Base-by-base conservation (phyloP, 2,113 vertebrate species). In the Opisthocomus hoazin region DNA sequence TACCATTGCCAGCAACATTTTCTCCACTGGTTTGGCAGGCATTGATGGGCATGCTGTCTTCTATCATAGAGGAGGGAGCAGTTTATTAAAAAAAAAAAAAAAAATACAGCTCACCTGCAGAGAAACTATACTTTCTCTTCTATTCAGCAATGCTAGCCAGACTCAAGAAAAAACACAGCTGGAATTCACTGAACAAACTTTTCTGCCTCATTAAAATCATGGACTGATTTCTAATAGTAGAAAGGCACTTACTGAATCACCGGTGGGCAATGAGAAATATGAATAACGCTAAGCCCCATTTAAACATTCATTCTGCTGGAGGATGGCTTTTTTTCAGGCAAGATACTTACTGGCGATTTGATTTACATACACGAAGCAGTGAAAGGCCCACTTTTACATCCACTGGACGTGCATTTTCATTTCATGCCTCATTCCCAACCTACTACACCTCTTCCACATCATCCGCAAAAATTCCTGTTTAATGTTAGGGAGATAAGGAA, bases 121-220 rank as follows among this genome's bases (percentile, higher is more conserved):
- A 66, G 78, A 74, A 87, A 54, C n/a, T 37, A 9, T 46, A 58
- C 14, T 88, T 91, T 82, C 46, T 90, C 32, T 74, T 39, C 54
- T 77, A 58, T 53, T 92, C 66, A 86, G 26, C 34, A 84, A 51
- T 32, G 39, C 73, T 86, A 68, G 14, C 9, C 41, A 74, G 56
- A 81, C 43, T 70, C 29, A 63, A 88, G 78, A 46, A 80, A 48
- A 94, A 83, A 73, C 15, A 82, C 54, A 94, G 32, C 57, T 85
- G 75, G n/a, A 87, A 84, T 87, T 86, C 74, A 81, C 60, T 32
- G 76, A 70, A 93, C 20, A 17, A 78, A 66, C 46, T 78, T 93
- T 96, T 93, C 73, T 73, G 51, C 93, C 71, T 92, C 51, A 77
- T 74, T 93, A 84, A 84, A 92, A 68, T 81, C 23, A 66, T 57